Conservation (phyloP, 2,797 vertebrate species). For the Neoniphon sammara region DNA sequence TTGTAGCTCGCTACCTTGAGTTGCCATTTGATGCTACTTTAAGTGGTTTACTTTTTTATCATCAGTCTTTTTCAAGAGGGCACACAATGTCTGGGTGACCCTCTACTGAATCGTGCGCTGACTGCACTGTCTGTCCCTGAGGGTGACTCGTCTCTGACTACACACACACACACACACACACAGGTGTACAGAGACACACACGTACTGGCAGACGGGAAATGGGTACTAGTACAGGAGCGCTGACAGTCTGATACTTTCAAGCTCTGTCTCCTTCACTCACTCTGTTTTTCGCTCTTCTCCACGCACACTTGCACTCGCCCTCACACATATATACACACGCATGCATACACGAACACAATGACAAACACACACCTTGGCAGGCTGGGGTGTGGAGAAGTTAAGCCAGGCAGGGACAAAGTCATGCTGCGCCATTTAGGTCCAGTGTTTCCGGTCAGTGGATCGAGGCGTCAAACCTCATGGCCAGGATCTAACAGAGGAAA, state of each 20-base stretch:
- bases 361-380: constrained; percentile 90
- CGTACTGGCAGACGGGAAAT: background rate
- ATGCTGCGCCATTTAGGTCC: constrained; percentile 99
- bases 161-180: constrained; percentile 2
- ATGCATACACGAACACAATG: background rate
- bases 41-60: background rate
- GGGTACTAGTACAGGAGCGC: background rate
- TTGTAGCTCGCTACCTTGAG: background rate
- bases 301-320: background rate
- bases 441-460: constrained; percentile 99
- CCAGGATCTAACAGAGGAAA: constrained; percentile 88
- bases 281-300: background rate
- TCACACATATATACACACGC: background rate
- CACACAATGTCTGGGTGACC: constrained; percentile 10
- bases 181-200: constrained; percentile 11
- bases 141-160: background rate
- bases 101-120: constrained; percentile 36
- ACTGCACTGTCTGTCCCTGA: constrained; percentile 25
- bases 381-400: constrained; percentile 99
- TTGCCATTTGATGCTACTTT: background rate
- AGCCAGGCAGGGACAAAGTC: constrained; percentile 99
- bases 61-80: constrained; percentile 5
- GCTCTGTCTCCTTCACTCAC: background rate
- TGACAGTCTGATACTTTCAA: constrained; percentile 1
- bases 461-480: constrained; percentile 99